Base-by-base conservation (phyloP, 1,140 invertebrate genomes). In the Camponotus pennsylvanicus region DNA sequence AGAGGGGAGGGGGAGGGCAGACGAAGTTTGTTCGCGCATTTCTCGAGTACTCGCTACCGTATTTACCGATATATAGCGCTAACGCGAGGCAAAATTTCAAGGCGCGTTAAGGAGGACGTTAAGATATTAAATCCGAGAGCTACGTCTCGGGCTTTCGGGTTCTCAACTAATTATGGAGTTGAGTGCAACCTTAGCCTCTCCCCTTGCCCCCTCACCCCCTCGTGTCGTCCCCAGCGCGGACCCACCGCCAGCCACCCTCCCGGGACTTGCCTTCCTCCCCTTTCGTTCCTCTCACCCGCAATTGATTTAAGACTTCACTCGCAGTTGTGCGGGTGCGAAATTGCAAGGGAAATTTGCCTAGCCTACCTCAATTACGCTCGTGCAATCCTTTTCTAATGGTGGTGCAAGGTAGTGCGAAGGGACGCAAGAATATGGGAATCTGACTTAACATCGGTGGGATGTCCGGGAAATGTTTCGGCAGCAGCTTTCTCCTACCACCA, bases 221-320 rank as follows among this genome's bases (percentile, higher is more conserved):
- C 63, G 21, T 18, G 66, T 70, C 57, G 27, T 80, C 52, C 64
- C 71, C 45, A 40, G 34, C 71, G 71, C 61, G 75, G 82, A 85
- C 55, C 66, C 40, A 64, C 37, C 59, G 59, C 59, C 73, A 57
- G 15, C 63, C 83, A 63, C 18, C 61, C 59, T 27, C 3, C 13
- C 21, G 18, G 11, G 27, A 5, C 8, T 27, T 27, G 27, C 27
- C 27, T 27, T 27, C 49, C 49, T 3, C 7, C 21, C 66, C 57
- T 57, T 15, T 57, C 32, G 21, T 18, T 86, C 86, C 69, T 84
- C 76, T 85, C 67, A 85, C 57, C 90, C 80, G 88, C 91, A 92
- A 93, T 93, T 93, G 92, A 93, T 93, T 93, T 93, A 93, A 92
- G 89, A 92, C 92, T 92, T 92, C 91, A 92, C 71, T 88, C 77